Conservation (phyloP, 2,113 vertebrate genomes). For the Megalops atlanticus region DNA sequence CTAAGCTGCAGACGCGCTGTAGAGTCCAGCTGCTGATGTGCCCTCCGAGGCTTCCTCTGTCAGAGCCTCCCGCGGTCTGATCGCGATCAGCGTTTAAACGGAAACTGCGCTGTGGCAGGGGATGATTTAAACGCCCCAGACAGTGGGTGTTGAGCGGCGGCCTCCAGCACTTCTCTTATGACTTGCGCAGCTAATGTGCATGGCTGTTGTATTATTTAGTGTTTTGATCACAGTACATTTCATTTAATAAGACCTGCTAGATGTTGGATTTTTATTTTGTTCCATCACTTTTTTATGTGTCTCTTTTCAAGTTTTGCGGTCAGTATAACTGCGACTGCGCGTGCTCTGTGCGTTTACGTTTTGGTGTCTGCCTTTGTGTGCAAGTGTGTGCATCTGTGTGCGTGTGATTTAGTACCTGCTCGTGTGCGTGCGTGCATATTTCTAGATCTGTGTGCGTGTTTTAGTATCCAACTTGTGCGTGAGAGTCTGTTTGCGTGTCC, state of each 20-base stretch:
- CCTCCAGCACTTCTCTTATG: too few relatives aligned
- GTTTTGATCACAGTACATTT: background rate
- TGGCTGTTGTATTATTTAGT: background rate
- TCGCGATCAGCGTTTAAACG: too few relatives aligned
- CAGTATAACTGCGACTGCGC: background rate
- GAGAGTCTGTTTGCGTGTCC: too few relatives aligned
- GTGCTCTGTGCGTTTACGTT: conserved; percentile 38
- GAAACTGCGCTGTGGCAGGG: too few relatives aligned
- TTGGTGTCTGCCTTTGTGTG: conserved; percentile 34
- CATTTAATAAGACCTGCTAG: background rate
- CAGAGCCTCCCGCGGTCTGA: background rate
- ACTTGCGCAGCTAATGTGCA: too few relatives aligned
- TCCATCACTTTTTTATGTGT: background rate
- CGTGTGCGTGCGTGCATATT: conserved; percentile 13
- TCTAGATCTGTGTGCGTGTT: background rate
- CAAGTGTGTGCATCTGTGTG: conserved; percentile 48
- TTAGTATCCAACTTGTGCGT: too few relatives aligned
- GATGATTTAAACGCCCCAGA: too few relatives aligned
- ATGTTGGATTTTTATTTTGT: background rate
- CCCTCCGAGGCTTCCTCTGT: too few relatives aligned
- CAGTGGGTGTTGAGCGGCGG: too few relatives aligned
- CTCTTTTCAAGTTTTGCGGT: background rate
- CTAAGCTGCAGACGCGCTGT: too few relatives aligned
- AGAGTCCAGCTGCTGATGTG: background rate
- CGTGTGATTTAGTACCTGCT: background rate